Base-by-base conservation (phyloP, 2,113 vertebrate species). In the Synodontis membranacea region DNA sequence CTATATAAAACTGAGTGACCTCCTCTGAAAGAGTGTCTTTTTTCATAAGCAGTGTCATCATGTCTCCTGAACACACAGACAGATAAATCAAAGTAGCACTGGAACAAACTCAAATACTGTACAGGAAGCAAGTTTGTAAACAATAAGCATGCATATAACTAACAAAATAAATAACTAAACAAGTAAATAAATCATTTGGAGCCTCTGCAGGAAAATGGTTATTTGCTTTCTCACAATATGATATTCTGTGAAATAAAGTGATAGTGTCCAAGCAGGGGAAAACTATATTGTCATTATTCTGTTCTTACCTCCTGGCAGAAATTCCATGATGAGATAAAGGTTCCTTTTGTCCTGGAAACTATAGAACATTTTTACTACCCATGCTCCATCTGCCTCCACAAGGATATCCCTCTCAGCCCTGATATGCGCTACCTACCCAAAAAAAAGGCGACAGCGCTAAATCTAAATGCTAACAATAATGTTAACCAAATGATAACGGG, bases 291-390 rank as follows among this genome's bases (percentile, higher is more conserved):
- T 34, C 64, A 70, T 42, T 42, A n/a, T 44, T 68, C 64, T 48
- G n/a, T 44, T 48, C 85, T 93, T 90, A 97, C 98, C 98, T 96
- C 98, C 98, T 78, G 98, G 98, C 70, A 99, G 96, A 92, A 99
- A 99, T 89, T 99, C 98, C 98, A 99, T 99, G 92, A 99, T 99
- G 75, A 99, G 95, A 92, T 99, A 99, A 83, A 99, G 97, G 93
- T 99, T 99, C 90, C 96, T 96, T 92, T 99, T 99, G 93, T 99
- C 98, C 93, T 99, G 98, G 91, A 99, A 99, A 93, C 98, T 99
- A 93, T 99, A 99, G 92, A 99, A 99, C 98, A 99, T 99, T 93
- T 99, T 99, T 84, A 99, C 98, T 85, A 99, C 98, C 98, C 98
- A 99, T 78, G 97, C 97, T 37, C 98, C 97, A 86, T 99, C 98